A percentile compares a stretch with the other conserved stretches of the same genome.
These are phyloP conservation scores for Mongoloraphidia duomilia DNA, from an alignment of 2,888 invertebrate species.

Conservation along the genomic window DNA sequence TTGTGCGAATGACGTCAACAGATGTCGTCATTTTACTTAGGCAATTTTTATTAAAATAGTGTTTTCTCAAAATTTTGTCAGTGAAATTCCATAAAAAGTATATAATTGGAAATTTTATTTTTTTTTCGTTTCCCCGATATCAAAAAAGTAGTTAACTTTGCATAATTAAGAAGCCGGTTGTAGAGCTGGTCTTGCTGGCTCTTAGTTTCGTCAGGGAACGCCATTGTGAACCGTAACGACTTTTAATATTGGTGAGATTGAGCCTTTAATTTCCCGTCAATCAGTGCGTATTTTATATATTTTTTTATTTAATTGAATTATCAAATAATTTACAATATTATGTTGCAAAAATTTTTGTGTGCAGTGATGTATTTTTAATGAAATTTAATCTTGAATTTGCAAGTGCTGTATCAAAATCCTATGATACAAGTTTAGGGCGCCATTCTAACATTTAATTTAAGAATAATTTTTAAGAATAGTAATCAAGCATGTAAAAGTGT, in stretches of 20 bases:
- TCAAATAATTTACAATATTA: conserved; percentile 16
- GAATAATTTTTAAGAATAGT: too few species aligned
- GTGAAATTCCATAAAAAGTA: conserved; percentile 9
- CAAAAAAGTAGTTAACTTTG: background rate
- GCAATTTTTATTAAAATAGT: conserved; percentile 14
- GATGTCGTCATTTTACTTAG: conserved; percentile 24
- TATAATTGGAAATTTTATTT: conserved; percentile 5
- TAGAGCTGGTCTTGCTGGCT: conserved; percentile 17
- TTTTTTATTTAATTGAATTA: conserved; percentile 27
- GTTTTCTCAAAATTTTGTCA: conserved; percentile 12
- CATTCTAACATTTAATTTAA: conserved; percentile 31
- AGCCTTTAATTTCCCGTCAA: conserved; percentile 55
- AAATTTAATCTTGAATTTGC: conserved; percentile 39
- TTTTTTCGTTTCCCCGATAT: conserved; percentile 1
- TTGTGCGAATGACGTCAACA: conserved; percentile 32
- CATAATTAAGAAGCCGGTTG: background rate
- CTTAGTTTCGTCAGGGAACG: conserved; percentile 45
- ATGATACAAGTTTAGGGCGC: conserved; percentile 49
- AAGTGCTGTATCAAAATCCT: conserved; percentile 51
- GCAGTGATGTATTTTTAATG: conserved; percentile 30
- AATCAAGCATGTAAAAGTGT: too few species aligned
- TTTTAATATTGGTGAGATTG: conserved; percentile 45
- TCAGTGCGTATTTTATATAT: conserved; percentile 40
- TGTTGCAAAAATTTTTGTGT: conserved; percentile 29
- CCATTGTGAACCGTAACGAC: conserved; percentile 78